Evolutionary conservation across 2,113 vertebrate genomes (phyloP), one percentile per base, ranked within the genome.

Genomic region (Chiloscyllium plagiosum): DNA sequence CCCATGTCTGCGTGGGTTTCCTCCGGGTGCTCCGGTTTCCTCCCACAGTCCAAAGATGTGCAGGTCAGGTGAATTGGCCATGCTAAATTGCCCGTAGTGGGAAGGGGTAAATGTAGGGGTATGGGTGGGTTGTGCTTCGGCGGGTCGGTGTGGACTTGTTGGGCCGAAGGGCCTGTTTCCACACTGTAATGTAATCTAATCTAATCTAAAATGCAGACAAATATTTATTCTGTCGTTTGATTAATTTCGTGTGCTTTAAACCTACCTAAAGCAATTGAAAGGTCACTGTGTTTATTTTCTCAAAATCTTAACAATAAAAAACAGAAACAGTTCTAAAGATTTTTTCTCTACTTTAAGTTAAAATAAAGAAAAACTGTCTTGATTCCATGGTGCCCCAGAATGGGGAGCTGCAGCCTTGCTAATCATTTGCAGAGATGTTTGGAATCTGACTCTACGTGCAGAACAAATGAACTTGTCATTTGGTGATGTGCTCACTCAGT

Each of bases 371-470:
- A 89, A 89, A 76, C 2, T 15, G 12, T n/a, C 52, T 90, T 29
- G 24, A 90, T 90, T 90, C 29, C 87, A 66, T 56, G 33, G 5
- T 66, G 26, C 15, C 89, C 89, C 89, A 37, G 61, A 22, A 33
- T 92, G 61, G 89, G 89, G 89, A 92, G 56, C 61, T 92, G 61
- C 33, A 92, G 56, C 33, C 89, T 92, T 92, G 89, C 56, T 37
- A 19, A 66, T 92, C 61, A 1, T 19, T 33, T 7, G 56, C 3
- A 56, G 52, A 12, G 15, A 92, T 66, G 33, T 66, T 92, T 92
- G 56, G 15, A 92, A 66, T 22, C 89, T 33, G 52, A 89, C 13
- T 92, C 89, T 65, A 13, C n/a, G 89, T 33, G 20, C 2, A 20
- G 61, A 20, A 56, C n/a, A 33, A 65, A 33, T 92, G 56, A n/a